A percentile compares a stretch with the other conserved stretches of the same genome.
Conservation (phyloP, 2,888 invertebrate genomes). For the Mimachlamys varia region DNA sequence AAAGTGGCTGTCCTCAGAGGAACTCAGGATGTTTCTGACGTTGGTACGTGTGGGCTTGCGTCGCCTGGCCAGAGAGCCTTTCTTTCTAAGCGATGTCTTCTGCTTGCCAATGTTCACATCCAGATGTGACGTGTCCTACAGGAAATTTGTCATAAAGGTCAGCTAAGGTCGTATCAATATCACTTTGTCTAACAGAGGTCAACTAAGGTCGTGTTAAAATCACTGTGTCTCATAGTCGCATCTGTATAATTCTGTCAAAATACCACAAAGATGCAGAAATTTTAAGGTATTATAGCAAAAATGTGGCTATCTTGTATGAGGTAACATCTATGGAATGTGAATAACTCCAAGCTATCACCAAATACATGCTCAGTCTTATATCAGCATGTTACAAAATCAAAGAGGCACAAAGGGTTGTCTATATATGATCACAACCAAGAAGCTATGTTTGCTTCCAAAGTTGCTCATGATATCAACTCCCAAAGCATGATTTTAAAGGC, state of each 20-base stretch:
- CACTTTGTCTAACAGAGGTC: background rate
- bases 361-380: background rate
- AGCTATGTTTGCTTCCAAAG: background rate
- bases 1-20: constrained; percentile 59
- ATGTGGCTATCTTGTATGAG: background rate
- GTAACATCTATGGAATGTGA: background rate
- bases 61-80: constrained; percentile 67
- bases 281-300: background rate
- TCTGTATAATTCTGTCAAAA: background rate
- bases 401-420: background rate
- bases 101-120: constrained; percentile 69
- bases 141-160: constrained; percentile 25
- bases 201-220: background rate
- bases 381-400: background rate
- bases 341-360: background rate
- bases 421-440: background rate
- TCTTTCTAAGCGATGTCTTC: constrained; percentile 64
- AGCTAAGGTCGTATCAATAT: background rate
- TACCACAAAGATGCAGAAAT: background rate
- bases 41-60: constrained; percentile 65
- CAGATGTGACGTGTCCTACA: constrained; percentile 63
- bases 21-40: constrained; percentile 59
- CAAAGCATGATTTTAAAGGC: too few relatives aligned
- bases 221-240: background rate
- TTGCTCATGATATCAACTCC: too few relatives aligned